These are phyloP conservation scores for Vipera latastei DNA, from an alignment of 2,797 vertebrate genomes.

Conservation along the genomic window DNA sequence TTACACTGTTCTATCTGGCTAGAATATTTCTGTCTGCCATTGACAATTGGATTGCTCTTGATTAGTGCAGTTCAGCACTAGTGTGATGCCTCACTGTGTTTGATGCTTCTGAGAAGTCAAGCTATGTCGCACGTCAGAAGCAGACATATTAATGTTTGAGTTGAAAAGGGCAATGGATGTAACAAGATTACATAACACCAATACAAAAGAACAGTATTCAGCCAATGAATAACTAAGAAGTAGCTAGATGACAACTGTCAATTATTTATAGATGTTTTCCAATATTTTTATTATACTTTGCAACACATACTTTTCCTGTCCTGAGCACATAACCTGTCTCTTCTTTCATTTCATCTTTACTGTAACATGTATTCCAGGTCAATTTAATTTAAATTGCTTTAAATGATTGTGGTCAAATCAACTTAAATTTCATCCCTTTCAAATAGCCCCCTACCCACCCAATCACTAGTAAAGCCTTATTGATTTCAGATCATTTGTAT, in stretches of 20 bases:
- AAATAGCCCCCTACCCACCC: too few species aligned
- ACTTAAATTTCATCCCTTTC: conserved; percentile 16
- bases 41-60: conserved; percentile 64
- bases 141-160: conserved; percentile 63
- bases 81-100: conserved; percentile 55
- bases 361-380: conserved; percentile 42
- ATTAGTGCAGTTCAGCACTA: conserved; percentile 54
- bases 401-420: conserved; percentile 40
- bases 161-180: conserved; percentile 60
- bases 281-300: conserved; percentile 62
- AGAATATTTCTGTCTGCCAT: conserved; percentile 65
- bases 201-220: conserved; percentile 61
- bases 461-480: conserved; percentile 34
- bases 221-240: conserved; percentile 63
- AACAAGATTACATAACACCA: conserved; percentile 63
- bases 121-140: conserved; percentile 50
- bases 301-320: conserved; percentile 28
- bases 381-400: conserved; percentile 50
- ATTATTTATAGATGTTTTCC: conserved; percentile 67
- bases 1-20: conserved; percentile 60
- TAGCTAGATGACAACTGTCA: conserved; percentile 60
- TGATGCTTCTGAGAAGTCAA: conserved; percentile 61
- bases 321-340: conserved; percentile 10
- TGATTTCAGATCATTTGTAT: conserved; percentile 28
- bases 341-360: conserved; percentile 12